Conservation (phyloP, 2,888 invertebrate genomes). For the Antheraea assamensis region DNA sequence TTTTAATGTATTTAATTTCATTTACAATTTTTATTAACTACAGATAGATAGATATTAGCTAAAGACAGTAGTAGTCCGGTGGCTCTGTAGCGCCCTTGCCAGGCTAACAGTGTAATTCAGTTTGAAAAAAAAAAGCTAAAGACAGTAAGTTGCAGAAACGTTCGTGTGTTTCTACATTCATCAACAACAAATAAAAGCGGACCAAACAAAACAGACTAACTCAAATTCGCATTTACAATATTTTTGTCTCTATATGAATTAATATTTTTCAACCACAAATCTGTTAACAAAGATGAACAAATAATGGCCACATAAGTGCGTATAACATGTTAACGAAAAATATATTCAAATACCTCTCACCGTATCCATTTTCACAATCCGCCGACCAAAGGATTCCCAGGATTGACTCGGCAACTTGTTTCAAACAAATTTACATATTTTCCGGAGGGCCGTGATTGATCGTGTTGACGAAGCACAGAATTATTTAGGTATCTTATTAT, state of each 20-base stretch:
- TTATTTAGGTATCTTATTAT: constrained; percentile 19
- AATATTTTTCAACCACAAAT: not conserved
- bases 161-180: too few species aligned
- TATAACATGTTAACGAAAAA: constrained; percentile 23
- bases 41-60: too few species aligned
- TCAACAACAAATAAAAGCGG: too few species aligned
- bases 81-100: too few species aligned
- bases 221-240: too few species aligned
- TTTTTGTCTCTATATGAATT: not conserved
- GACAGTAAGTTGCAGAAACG: too few species aligned
- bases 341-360: constrained; percentile 54
- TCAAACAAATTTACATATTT: constrained; percentile 71
- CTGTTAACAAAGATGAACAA: not conserved
- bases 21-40: too few species aligned
- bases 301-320: not conserved
- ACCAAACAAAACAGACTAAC: too few species aligned
- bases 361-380: constrained; percentile 44
- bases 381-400: constrained; percentile 46
- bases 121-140: too few species aligned
- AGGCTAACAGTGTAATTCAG: too few species aligned
- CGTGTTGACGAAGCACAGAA: constrained; percentile 38
- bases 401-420: constrained; percentile 64
- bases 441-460: constrained; percentile 52
- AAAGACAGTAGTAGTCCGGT: too few species aligned
- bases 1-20: too few species aligned